These are phyloP conservation scores for Microcebus murinus DNA, from an alignment of 2,113 vertebrate species.

Conservation along the genomic window DNA sequence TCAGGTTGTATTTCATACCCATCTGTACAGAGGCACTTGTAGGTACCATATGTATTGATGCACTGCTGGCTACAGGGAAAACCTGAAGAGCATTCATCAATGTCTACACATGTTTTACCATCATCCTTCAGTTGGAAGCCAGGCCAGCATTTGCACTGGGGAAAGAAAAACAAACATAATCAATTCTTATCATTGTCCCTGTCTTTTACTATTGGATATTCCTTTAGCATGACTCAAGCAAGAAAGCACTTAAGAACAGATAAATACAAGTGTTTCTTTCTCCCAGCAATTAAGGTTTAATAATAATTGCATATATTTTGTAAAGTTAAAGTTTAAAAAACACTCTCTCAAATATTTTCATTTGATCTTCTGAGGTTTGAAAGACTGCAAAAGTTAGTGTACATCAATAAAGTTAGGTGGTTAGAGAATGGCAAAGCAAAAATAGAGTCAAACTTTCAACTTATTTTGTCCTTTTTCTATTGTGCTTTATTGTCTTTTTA, in stretches of 20 bases:
- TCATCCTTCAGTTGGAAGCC: slow-evolving; percentile 97
- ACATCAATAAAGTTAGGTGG: neutral
- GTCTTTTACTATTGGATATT: neutral
- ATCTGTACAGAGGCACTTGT: slow-evolving; percentile 95
- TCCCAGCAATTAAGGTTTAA: neutral
- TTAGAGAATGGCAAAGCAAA: neutral
- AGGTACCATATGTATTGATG: slow-evolving; percentile 97
- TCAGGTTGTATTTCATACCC: slow-evolving; percentile 94
- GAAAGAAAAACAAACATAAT: slow-evolving; percentile 69
- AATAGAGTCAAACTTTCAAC: neutral
- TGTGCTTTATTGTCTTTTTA: neutral
- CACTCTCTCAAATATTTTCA: neutral
- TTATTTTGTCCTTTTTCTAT: neutral
- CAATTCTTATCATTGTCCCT: slow-evolving; percentile 20
- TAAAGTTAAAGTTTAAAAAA: neutral
- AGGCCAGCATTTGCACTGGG: slow-evolving; percentile 98
- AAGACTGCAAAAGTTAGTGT: neutral
- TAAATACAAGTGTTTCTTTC: neutral
- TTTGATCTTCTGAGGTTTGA: neutral
- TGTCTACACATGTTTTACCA: slow-evolving; percentile 95
- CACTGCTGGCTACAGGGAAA: slow-evolving; percentile 98
- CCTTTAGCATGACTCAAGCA: neutral
- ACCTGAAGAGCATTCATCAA: slow-evolving; percentile 95
- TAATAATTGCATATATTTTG: neutral
- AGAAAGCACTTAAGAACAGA: neutral